Conservation (phyloP, 2,113 vertebrate species). For the Gnathonemus echidnorhynchus region DNA sequence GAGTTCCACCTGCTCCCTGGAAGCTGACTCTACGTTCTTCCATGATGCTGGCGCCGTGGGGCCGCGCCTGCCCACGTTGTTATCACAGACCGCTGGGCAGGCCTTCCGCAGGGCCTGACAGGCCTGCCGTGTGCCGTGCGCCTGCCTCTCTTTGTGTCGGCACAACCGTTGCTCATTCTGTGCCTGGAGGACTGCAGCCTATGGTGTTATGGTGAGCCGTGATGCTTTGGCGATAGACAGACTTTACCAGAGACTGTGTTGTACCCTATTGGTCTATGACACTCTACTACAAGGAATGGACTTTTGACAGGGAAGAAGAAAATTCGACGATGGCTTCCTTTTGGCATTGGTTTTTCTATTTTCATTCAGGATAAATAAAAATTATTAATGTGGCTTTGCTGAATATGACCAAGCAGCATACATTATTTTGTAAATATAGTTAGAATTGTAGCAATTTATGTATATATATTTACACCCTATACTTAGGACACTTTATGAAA, state of each 20-base stretch:
- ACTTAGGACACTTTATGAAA: neutral
- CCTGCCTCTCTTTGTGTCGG: neutral
- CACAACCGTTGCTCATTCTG: neutral
- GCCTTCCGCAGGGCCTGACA: constrained; percentile 65
- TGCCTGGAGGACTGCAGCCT: neutral
- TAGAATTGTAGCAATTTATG: constrained; percentile 5
- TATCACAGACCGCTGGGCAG: constrained; percentile 55
- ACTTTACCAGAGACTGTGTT: neutral
- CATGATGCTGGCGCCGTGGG: constrained; percentile 53
- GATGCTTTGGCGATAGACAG: neutral
- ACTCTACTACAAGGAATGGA: neutral
- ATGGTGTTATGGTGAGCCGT: neutral
- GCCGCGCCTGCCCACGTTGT: constrained; percentile 59
- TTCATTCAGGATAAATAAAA: neutral
- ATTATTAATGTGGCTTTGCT: neutral
- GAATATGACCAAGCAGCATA: neutral
- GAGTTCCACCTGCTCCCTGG: constrained; percentile 72
- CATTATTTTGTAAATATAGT: constrained; percentile 16
- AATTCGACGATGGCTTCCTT: neutral
- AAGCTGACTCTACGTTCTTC: constrained; percentile 67
- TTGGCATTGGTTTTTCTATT: neutral
- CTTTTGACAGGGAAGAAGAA: neutral
- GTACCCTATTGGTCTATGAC: neutral
- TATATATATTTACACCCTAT: constrained; percentile 11
- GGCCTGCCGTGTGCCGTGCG: neutral